Percentiles rank a stretch among this genome's conserved stretches.
Evolutionary conservation across 2,113 vertebrate genomes (phyloP).

Genomic region (Phrynocephalus versicolor): DNA sequence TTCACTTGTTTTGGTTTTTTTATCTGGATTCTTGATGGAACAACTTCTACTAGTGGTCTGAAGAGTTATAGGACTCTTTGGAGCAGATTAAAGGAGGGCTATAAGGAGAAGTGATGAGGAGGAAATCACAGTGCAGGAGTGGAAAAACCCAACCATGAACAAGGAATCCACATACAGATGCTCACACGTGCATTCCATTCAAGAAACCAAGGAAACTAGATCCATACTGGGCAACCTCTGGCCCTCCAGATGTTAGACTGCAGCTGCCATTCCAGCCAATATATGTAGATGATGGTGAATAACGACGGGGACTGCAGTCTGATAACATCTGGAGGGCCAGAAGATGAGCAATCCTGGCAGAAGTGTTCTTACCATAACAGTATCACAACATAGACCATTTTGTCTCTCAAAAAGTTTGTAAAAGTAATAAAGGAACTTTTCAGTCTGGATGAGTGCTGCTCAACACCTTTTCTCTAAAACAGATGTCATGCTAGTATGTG

Average conservation of each 20-base stretch:
- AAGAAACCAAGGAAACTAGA: neutral
- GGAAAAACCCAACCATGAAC: too few species aligned
- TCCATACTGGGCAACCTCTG: neutral
- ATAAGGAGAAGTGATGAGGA: too few species aligned
- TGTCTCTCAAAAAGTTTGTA: slow-evolving; percentile 1
- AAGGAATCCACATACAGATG: too few species aligned
- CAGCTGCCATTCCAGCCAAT: neutral
- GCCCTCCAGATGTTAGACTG: neutral
- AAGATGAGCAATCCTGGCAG: neutral
- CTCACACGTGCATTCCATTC: neutral
- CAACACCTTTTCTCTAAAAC: slow-evolving; percentile 33
- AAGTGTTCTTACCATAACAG: neutral
- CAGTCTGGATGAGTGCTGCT: neutral
- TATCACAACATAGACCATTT: neutral
- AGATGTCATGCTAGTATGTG: slow-evolving; percentile 38
- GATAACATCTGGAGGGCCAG: neutral
- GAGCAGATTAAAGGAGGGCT: too few species aligned
- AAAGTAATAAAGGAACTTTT: slow-evolving; percentile 6
- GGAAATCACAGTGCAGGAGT: too few species aligned
- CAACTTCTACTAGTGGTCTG: neutral
- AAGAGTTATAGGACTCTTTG: neutral
- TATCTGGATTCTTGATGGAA: too few species aligned
- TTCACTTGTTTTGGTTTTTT: neutral
- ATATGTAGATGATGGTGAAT: neutral
- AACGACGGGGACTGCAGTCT: neutral